Percentiles rank a stretch among this genome's conserved stretches.
Conservation (phyloP, 2,113 vertebrate genomes). For the Corythornis madagascariensis region DNA sequence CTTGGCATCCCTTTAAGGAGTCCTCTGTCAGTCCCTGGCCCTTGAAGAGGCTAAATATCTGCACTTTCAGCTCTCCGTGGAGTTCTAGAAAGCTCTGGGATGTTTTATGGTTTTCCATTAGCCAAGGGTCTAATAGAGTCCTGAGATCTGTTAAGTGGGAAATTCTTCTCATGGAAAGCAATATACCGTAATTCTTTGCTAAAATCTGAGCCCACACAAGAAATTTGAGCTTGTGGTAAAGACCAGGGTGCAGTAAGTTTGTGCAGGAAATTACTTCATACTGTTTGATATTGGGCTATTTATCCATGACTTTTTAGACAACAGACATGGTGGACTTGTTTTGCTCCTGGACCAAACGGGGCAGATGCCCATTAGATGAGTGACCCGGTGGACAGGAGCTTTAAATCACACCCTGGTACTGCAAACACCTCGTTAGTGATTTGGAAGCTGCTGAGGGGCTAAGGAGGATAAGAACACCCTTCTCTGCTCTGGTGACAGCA, state of each 20-base stretch:
- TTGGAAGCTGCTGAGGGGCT: constrained; percentile 38
- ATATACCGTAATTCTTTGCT: constrained; percentile 73
- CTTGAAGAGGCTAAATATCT: constrained; percentile 71
- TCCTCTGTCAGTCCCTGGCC: constrained; percentile 68
- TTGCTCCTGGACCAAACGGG: not conserved
- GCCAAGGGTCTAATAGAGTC: constrained; percentile 72
- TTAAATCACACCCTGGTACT: not conserved
- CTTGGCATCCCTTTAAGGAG: constrained; percentile 68
- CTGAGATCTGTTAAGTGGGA: constrained; percentile 77
- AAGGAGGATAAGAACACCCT: constrained; percentile 10
- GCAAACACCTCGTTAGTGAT: not conserved
- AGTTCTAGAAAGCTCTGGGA: constrained; percentile 71
- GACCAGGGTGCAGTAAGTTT: constrained; percentile 70
- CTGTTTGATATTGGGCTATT: constrained; percentile 68
- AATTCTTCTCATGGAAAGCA: constrained; percentile 75
- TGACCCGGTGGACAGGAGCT: not conserved
- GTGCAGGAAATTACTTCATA: constrained; percentile 72
- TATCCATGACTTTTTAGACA: constrained; percentile 45
- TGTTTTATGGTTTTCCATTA: constrained; percentile 80
- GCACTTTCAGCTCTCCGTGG: constrained; percentile 70
- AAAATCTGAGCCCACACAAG: constrained; percentile 71
- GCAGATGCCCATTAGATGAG: constrained; percentile 16
- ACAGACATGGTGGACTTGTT: not conserved
- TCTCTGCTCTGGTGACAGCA: not conserved
- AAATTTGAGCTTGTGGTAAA: constrained; percentile 74